Evolutionary conservation across 2,888 invertebrate genomes (phyloP).

Genomic region (Brassicogethes aeneus): DNA sequence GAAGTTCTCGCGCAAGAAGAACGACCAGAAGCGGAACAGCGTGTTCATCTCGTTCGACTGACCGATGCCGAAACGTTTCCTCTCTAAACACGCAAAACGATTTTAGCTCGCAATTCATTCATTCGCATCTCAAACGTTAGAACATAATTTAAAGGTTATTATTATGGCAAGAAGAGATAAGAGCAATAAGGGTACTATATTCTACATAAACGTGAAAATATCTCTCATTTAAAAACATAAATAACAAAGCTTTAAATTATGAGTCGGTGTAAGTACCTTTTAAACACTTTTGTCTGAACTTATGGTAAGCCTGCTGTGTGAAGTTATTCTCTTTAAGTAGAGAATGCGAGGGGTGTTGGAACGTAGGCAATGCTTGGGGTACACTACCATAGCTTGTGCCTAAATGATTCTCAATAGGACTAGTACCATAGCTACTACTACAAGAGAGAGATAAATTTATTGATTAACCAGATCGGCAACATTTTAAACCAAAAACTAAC

Average conservation of each 20-base stretch:
- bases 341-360: constrained; percentile 95
- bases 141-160: too few relatives aligned
- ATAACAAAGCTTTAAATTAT: too few relatives aligned
- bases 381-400: constrained; percentile 62
- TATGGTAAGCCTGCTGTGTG: constrained; percentile 95
- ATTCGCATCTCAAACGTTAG: too few relatives aligned
- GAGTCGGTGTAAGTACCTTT: too few relatives aligned
- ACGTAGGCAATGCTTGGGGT: constrained; percentile 77
- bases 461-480: too few relatives aligned
- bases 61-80: constrained; percentile 86
- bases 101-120: background rate
- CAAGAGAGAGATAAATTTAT: too few relatives aligned
- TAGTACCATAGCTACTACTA: constrained; percentile 71
- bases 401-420: constrained; percentile 55
- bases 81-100: constrained; percentile 53
- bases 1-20: constrained; percentile 96
- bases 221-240: too few relatives aligned
- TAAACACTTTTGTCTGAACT: constrained; percentile 88
- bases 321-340: constrained; percentile 94
- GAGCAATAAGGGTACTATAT: too few relatives aligned
- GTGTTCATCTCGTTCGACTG: constrained; percentile 99
- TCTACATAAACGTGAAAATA: too few relatives aligned
- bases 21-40: constrained; percentile 98
- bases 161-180: too few relatives aligned
- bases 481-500: too few relatives aligned